Evolutionary conservation across 2,113 vertebrate species (phyloP).

Genomic region (Prunella himalayana): DNA sequence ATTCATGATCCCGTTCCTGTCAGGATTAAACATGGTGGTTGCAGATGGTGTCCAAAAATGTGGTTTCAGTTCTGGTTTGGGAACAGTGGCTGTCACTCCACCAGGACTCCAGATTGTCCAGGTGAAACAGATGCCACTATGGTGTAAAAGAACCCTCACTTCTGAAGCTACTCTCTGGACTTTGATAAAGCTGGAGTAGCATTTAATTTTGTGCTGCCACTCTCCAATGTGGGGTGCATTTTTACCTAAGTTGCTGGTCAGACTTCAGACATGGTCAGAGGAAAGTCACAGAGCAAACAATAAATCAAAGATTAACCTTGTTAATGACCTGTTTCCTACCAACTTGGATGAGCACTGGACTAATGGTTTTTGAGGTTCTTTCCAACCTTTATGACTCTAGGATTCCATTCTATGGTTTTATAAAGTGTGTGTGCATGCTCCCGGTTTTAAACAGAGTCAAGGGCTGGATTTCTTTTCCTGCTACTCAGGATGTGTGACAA

Average conservation of each 20-base stretch:
- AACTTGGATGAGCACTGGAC: neutral
- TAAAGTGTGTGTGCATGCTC: neutral
- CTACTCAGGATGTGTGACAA: neutral
- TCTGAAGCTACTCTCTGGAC: neutral
- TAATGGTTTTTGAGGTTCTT: neutral
- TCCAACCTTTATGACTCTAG: neutral
- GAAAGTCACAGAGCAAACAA: neutral
- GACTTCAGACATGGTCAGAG: neutral
- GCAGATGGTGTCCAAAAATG: accelerated
- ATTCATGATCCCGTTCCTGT: neutral
- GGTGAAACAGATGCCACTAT: neutral
- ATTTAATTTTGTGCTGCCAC: neutral
- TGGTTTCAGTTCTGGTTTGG: neutral
- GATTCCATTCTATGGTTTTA: neutral
- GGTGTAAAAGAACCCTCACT: neutral
- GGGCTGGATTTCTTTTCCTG: neutral
- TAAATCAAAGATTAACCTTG: neutral
- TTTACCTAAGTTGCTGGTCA: neutral
- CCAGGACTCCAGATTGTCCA: accelerated
- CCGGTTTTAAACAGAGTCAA: neutral
- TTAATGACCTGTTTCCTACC: neutral
- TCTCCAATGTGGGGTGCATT: accelerated
- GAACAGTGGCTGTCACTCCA: accelerated
- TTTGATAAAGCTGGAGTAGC: neutral
- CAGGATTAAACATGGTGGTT: neutral